Conservation (phyloP, 2,888 invertebrate genomes). For the Ophioninae sp. region DNA sequence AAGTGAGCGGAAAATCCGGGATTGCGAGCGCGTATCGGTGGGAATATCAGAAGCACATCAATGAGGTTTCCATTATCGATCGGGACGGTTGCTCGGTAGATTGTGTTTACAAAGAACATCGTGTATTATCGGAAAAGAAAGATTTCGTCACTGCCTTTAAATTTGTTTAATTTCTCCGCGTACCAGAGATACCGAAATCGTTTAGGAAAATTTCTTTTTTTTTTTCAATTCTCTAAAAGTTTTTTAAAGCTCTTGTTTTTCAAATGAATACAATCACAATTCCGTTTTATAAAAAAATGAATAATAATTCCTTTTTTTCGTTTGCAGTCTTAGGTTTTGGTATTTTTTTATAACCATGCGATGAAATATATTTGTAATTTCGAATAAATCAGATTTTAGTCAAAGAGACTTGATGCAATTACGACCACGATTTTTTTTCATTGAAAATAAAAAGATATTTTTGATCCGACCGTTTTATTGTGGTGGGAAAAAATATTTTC, state of each 20-base stretch:
- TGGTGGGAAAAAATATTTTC: not conserved
- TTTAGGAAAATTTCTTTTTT: too few species aligned
- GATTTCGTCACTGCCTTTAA: not conserved
- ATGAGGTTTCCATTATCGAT: slow-evolving; percentile 29
- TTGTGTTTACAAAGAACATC: not conserved
- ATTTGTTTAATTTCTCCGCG: not conserved
- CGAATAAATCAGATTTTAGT: not conserved
- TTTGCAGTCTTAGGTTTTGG: not conserved
- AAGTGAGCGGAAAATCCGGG: not conserved
- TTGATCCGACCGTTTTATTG: not conserved
- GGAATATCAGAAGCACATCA: not conserved
- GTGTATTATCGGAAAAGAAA: slow-evolving; percentile 25
- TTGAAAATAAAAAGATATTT: not conserved
- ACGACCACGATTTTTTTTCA: not conserved
- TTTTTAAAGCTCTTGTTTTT: too few species aligned
- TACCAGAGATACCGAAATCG: too few species aligned
- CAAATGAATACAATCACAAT: not conserved
- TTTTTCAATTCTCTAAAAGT: too few species aligned
- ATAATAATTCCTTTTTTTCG: not conserved
- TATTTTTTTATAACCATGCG: not conserved
- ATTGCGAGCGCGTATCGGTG: not conserved
- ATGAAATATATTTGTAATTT: not conserved
- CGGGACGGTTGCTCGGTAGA: not conserved
- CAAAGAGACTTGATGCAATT: not conserved
- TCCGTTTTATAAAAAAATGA: not conserved